A percentile compares a stretch with the other conserved stretches of the same genome.
Evolutionary conservation across 1,140 invertebrate genomes (phyloP).

Genomic region (Drosophila bocqueti): DNA sequence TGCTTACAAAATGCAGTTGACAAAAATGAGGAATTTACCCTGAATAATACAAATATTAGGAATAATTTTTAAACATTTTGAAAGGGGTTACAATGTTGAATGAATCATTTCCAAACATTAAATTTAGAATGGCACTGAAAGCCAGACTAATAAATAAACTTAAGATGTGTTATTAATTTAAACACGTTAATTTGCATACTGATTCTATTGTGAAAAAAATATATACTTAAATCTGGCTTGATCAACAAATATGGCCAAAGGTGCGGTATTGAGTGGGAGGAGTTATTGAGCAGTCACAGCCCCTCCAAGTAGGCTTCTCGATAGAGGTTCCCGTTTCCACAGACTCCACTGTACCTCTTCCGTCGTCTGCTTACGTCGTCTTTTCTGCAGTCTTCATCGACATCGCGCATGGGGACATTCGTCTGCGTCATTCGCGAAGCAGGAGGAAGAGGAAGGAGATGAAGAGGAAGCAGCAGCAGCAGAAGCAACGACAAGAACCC

Average conservation of each 20-base stretch:
- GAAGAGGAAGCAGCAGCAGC: neutral
- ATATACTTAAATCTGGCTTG: neutral
- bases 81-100: no score
- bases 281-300: neutral
- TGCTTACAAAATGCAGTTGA: no score
- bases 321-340: neutral
- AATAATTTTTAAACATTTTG: no score
- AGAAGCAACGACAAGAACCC: constrained; percentile 7
- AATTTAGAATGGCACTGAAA: neutral
- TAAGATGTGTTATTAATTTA: neutral
- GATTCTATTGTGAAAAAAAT: neutral
- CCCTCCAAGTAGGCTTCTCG: neutral
- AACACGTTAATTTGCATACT: neutral
- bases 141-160: neutral
- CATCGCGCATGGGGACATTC: constrained; percentile 50
- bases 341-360: constrained; percentile 2
- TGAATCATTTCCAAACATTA: neutral
- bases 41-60: no score
- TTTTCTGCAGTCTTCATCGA: constrained; percentile 38
- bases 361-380: constrained; percentile 11
- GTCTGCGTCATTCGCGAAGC: constrained; percentile 70
- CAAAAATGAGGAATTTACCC: no score
- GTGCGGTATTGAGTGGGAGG: neutral
- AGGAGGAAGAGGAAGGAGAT: constrained; percentile 4
- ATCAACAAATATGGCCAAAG: neutral